phyloP scores from a whole-genome alignment of 2,888 invertebrate species.

The Rhimphoctona megacephalus region DNA sequence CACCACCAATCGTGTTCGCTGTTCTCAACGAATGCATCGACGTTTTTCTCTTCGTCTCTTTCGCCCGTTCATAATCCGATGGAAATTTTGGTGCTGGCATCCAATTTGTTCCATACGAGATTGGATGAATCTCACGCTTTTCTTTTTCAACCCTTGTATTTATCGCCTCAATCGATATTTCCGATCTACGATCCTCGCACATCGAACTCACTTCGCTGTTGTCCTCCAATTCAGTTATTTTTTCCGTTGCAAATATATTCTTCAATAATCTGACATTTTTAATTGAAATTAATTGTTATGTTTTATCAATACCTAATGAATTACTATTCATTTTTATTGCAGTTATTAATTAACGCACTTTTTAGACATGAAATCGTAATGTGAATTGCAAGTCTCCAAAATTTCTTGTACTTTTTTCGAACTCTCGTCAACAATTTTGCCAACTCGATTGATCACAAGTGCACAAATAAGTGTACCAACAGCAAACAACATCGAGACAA shows the following conservation, averaged over 20 bases:
- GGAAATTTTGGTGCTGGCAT: constrained; percentile 73
- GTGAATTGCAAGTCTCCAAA: constrained; percentile 51
- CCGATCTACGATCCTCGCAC: constrained; percentile 75
- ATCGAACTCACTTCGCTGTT: constrained; percentile 75
- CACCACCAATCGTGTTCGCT: constrained; percentile 63
- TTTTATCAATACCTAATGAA: constrained; percentile 6
- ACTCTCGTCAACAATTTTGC: constrained; percentile 40
- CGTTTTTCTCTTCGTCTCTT: constrained; percentile 71
- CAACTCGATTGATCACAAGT: constrained; percentile 50
- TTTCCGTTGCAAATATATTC: constrained; percentile 54
- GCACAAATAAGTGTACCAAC: constrained; percentile 70
- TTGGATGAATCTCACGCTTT: constrained; percentile 72
- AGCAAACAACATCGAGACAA: constrained; percentile 78
- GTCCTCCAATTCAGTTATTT: constrained; percentile 57
- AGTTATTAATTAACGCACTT: constrained; percentile 41
- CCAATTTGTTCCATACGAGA: constrained; percentile 79
- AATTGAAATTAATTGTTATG: neutral
- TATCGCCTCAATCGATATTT: constrained; percentile 72
- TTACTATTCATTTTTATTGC: neutral
- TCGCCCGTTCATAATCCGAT: constrained; percentile 38
- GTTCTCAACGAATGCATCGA: constrained; percentile 75
- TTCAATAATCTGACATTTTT: constrained; percentile 38
- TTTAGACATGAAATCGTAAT: constrained; percentile 48
- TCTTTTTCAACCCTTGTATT: constrained; percentile 20
- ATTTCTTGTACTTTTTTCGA: constrained; percentile 52